Conservation (phyloP, 2,113 vertebrate species). For the Pyrgilauda ruficollis region DNA sequence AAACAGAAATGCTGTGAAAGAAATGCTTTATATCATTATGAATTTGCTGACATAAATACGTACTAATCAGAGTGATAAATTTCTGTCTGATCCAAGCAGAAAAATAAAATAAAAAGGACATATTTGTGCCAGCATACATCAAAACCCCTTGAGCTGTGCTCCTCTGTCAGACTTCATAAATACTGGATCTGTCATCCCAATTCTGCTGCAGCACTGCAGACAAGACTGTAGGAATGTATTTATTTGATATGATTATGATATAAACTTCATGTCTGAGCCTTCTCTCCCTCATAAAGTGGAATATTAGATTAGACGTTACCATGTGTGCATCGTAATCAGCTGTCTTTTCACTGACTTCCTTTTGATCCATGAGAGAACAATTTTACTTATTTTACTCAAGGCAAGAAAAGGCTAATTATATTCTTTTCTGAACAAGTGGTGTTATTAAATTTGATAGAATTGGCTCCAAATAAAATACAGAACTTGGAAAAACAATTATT, state of each 20-base stretch:
- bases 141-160: conserved; percentile 13
- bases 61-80: conserved; percentile 63
- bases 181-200: conserved; percentile 16
- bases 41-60: conserved; percentile 59
- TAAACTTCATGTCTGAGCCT: conserved; percentile 24
- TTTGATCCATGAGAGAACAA: background rate
- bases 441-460: background rate
- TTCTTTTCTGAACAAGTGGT: background rate
- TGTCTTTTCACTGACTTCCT: background rate
- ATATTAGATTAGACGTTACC: conserved; percentile 2
- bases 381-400: conserved; percentile 8
- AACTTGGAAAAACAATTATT: background rate
- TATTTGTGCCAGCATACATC: conserved; percentile 16
- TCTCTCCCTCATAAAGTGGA: background rate
- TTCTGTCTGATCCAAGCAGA: conserved; percentile 40
- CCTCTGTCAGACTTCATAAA: conserved; percentile 29
- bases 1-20: background rate
- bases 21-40: conserved; percentile 49
- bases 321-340: background rate
- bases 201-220: background rate
- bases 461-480: background rate
- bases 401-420: conserved; percentile 2
- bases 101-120: conserved; percentile 50
- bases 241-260: conserved; percentile 23
- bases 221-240: conserved; percentile 9